phyloP scores from a whole-genome alignment of 2,113 vertebrate genomes.

The Scytalopus superciliaris region DNA sequence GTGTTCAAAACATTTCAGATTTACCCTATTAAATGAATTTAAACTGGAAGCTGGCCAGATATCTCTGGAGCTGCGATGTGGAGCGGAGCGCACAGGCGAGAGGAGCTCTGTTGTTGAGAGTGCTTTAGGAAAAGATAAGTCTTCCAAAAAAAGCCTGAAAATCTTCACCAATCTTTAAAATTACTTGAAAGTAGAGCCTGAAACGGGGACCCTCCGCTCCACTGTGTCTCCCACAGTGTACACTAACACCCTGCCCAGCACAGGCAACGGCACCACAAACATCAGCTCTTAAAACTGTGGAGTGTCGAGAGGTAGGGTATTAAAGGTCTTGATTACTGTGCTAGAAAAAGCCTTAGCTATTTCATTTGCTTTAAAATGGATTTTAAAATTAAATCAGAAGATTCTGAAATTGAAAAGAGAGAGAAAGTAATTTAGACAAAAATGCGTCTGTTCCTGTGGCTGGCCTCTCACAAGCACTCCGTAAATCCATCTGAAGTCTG shows the following conservation, averaged over 20 bases:
- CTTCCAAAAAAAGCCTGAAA: background rate
- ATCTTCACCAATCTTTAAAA: background rate
- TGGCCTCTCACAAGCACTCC: background rate
- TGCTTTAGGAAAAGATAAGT: background rate
- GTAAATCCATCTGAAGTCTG: background rate
- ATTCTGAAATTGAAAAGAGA: conserved; percentile 39
- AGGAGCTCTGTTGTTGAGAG: background rate
- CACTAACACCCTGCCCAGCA: background rate
- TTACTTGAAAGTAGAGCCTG: background rate
- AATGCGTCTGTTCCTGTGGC: background rate
- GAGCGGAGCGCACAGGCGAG: fast-evolving
- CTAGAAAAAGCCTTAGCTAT: background rate
- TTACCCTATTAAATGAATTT: conserved; percentile 1
- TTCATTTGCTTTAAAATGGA: conserved; percentile 43
- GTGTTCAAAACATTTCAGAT: conserved; percentile 36
- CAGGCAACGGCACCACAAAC: background rate
- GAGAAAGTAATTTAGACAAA: conserved; percentile 42
- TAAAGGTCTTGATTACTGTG: background rate
- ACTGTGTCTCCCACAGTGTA: background rate
- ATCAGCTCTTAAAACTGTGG: background rate
- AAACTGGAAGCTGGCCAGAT: conserved; percentile 18
- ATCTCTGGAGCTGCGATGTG: background rate
- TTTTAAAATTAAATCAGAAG: conserved; percentile 39
- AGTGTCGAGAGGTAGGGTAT: background rate
- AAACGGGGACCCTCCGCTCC: background rate